phyloP scores from a whole-genome alignment of 2,888 invertebrate species.

The Zygogramma bicolorata region DNA sequence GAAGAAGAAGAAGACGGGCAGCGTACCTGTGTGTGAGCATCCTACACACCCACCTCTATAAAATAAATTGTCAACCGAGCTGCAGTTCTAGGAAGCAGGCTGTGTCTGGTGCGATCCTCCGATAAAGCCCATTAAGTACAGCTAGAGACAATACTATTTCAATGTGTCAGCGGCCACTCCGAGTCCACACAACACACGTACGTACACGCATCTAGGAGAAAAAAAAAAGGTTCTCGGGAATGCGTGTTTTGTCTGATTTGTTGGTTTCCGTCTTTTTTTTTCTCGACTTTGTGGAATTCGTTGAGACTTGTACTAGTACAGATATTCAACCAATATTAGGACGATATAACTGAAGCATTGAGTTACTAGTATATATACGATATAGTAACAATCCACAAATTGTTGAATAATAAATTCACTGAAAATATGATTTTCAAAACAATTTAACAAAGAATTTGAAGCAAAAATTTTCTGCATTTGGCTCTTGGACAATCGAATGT shows the following conservation, averaged over 20 bases:
- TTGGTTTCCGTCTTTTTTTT: background rate
- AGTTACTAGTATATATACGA: too few species aligned
- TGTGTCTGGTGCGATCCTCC: conserved; percentile 63
- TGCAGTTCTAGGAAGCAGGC: conserved; percentile 67
- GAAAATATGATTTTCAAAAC: too few species aligned
- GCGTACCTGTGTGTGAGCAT: conserved; percentile 41
- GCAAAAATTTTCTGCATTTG: too few species aligned
- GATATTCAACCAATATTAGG: too few species aligned
- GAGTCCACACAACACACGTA: conserved; percentile 29
- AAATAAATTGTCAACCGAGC: conserved; percentile 68
- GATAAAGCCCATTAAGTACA: conserved; percentile 68
- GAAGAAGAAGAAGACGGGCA: conserved; percentile 36
- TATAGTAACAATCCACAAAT: too few species aligned
- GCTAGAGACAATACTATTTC: conserved; percentile 68
- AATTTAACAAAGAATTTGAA: too few species aligned
- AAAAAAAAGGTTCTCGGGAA: background rate
- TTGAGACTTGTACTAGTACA: too few species aligned
- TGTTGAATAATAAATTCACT: too few species aligned
- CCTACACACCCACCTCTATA: conserved; percentile 64
- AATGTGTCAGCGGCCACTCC: conserved; percentile 64
- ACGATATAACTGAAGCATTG: too few species aligned
- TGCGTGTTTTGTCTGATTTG: background rate
- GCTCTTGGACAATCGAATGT: too few species aligned
- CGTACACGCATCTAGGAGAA: conserved; percentile 3
- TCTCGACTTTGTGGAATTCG: background rate